Percentiles rank a stretch among this genome's conserved stretches.
Conservation (phyloP, 2,888 invertebrate genomes). For the Agrochola circellaris region DNA sequence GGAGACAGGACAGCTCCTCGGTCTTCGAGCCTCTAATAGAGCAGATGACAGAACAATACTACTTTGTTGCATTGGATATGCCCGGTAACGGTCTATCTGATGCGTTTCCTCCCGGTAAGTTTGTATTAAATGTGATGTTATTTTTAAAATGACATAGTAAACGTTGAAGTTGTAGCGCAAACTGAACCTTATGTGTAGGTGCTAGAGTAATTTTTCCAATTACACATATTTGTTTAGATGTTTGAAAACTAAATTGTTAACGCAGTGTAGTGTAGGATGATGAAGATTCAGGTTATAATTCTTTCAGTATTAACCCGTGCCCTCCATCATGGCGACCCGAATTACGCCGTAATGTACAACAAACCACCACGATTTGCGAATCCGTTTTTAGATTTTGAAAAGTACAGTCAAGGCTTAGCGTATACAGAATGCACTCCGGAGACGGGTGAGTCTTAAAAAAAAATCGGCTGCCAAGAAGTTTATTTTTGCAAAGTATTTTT, state of each 20-base stretch:
- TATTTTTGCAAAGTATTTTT: too few relatives aligned
- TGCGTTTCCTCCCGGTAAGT: slow-evolving; percentile 85
- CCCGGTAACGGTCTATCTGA: slow-evolving; percentile 92
- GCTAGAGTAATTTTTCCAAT: neutral
- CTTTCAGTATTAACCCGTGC: slow-evolving; percentile 6
- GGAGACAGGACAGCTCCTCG: slow-evolving; percentile 92
- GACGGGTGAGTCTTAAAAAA: slow-evolving; percentile 4
- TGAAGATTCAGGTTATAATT: neutral
- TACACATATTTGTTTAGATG: neutral
- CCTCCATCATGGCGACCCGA: neutral
- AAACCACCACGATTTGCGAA: neutral
- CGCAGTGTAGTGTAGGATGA: neutral
- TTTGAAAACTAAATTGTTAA: neutral
- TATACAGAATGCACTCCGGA: neutral
- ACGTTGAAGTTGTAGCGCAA: neutral
- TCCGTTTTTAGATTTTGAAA: slow-evolving; percentile 2
- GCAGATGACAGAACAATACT: slow-evolving; percentile 81
- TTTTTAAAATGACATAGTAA: too few relatives aligned
- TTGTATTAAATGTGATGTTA: neutral
- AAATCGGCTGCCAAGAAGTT: neutral
- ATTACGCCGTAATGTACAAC: slow-evolving; percentile 4
- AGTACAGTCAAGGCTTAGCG: neutral
- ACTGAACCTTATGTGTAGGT: neutral
- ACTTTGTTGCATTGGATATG: slow-evolving; percentile 88
- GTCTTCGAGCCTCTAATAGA: slow-evolving; percentile 90